Percentiles rank a stretch among this genome's conserved stretches.
phyloP scores from a whole-genome alignment of 92 coral and sea anemone species.

The Palythoa grandiflora region DNA sequence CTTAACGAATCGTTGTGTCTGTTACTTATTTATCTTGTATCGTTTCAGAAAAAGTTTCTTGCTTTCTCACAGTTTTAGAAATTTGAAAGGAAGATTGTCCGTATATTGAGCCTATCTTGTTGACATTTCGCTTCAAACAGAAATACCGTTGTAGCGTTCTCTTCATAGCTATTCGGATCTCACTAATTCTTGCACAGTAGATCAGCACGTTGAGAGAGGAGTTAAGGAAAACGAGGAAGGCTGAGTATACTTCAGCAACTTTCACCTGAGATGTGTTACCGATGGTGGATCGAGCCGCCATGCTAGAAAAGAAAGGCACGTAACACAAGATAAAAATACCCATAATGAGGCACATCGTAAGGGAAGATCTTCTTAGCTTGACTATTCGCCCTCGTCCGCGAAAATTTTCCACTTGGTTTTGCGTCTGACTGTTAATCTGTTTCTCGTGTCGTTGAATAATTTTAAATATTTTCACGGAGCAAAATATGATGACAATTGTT shows the following conservation, averaged over 20 bases:
- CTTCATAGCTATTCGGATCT: slow-evolving; percentile 73
- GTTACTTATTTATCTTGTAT: neutral
- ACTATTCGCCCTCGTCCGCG: neutral
- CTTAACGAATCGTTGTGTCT: too few relatives aligned
- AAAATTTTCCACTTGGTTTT: slow-evolving; percentile 8
- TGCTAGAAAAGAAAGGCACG: slow-evolving; percentile 66
- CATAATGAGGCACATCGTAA: slow-evolving; percentile 72
- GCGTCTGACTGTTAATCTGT: slow-evolving; percentile 52
- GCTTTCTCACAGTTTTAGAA: slow-evolving; percentile 20
- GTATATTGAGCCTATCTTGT: neutral
- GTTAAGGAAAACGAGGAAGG: slow-evolving; percentile 63
- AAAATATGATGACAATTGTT: slow-evolving; percentile 51
- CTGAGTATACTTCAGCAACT: slow-evolving; percentile 62
- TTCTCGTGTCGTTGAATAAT: slow-evolving; percentile 69
- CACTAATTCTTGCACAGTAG: slow-evolving; percentile 79
- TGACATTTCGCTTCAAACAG: neutral
- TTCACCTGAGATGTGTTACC: slow-evolving; percentile 64
- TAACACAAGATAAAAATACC: slow-evolving; percentile 72
- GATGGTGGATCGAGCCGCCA: slow-evolving; percentile 30
- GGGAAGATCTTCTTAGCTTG: slow-evolving; percentile 74
- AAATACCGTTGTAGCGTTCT: neutral
- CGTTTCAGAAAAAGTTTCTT: slow-evolving; percentile 31
- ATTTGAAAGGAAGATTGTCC: slow-evolving; percentile 25
- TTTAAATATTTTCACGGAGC: slow-evolving; percentile 64
- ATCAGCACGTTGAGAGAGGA: slow-evolving; percentile 73